Evolutionary conservation across 2,797 vertebrate species (phyloP).

Genomic region (Neosilurus hyrtlii): DNA sequence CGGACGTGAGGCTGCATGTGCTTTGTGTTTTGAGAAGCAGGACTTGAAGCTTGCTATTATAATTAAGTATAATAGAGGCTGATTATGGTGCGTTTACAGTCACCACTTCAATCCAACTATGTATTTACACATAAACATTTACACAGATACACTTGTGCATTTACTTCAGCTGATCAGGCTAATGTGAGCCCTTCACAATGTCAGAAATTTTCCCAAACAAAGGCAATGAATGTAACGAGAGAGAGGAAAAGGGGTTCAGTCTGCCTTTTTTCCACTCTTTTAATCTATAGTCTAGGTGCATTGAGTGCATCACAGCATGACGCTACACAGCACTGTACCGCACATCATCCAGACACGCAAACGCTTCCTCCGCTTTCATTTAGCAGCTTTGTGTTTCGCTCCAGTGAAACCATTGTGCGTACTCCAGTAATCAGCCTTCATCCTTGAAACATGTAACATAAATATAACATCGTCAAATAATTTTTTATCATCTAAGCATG

Average conservation of each 20-base stretch:
- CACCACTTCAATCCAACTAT: background rate
- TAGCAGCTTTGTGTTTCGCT: constrained; percentile 1
- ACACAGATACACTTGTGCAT: background rate
- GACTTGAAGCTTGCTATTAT: background rate
- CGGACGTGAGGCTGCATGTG: constrained; percentile 32
- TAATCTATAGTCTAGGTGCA: background rate
- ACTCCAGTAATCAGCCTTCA: background rate
- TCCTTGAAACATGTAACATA: background rate
- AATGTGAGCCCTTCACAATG: background rate
- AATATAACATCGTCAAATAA: background rate
- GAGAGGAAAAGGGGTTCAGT: background rate
- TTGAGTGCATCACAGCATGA: constrained; percentile 9
- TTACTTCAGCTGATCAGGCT: background rate
- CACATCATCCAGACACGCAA: background rate
- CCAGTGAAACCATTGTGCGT: background rate
- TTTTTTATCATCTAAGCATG: background rate
- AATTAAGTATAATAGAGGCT: constrained; percentile 19
- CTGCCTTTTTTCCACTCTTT: background rate
- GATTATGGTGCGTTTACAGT: constrained; percentile 8
- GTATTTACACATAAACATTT: background rate
- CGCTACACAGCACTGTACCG: background rate
- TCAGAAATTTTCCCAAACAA: background rate
- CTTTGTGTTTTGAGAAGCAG: constrained; percentile 53
- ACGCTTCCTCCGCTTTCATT: background rate
- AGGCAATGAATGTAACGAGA: background rate